phyloP scores from a whole-genome alignment of 1,140 invertebrate genomes.

The Zaprionus capensis region DNA sequence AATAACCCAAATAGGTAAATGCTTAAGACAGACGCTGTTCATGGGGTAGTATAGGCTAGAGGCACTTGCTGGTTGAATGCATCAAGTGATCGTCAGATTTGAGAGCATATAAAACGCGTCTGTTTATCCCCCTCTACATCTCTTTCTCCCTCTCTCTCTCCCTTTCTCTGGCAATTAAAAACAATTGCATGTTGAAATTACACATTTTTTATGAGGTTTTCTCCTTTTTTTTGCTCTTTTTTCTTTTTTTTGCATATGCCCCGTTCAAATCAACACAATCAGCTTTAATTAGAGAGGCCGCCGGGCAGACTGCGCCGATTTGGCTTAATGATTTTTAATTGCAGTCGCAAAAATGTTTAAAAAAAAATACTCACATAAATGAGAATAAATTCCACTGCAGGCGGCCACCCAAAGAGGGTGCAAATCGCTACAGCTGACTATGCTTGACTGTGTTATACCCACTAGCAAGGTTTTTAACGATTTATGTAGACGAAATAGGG shows the following conservation, averaged over 20 bases:
- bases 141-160: neutral
- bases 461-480: too few species aligned
- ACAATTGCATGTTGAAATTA: conserved; percentile 68
- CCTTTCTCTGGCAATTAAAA: conserved; percentile 58
- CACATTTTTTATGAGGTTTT: conserved; percentile 15
- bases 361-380: conserved; percentile 10
- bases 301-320: conserved; percentile 66
- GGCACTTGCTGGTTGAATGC: too few species aligned
- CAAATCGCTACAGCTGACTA: neutral
- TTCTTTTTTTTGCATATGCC: conserved; percentile 42
- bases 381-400: conserved; percentile 15
- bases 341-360: conserved; percentile 52
- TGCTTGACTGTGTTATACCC: too few species aligned
- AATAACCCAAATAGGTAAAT: conserved; percentile 27
- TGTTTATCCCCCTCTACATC: conserved; percentile 22
- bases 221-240: conserved; percentile 30
- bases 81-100: neutral
- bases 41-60: too few species aligned
- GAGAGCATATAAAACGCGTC: neutral
- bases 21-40: too few species aligned
- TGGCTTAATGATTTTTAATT: conserved; percentile 77
- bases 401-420: conserved; percentile 48
- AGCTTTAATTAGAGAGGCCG: conserved; percentile 71
- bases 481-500: too few species aligned
- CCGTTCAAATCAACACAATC: conserved; percentile 65